These are phyloP conservation scores for Aplysina aerophoba DNA, from an alignment of 37 sponge, comb jelly and placozoan genomes.

Conservation along the genomic window DNA sequence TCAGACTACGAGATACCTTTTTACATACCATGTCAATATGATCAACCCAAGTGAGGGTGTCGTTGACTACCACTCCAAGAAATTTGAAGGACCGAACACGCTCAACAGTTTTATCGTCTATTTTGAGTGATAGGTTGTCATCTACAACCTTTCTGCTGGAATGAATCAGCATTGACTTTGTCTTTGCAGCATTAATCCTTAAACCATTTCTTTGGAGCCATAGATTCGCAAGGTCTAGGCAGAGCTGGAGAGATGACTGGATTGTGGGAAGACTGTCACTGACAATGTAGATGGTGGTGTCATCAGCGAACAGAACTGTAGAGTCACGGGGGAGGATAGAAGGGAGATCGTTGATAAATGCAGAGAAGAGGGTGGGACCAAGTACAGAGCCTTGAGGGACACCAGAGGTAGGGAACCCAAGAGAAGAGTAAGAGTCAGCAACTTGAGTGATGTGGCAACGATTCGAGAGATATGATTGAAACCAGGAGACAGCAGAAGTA, in stretches of 20 bases:
- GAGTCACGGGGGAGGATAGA: not conserved
- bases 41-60: too few relatives aligned
- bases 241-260: slow-evolving; percentile 10
- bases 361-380: slow-evolving; percentile 14
- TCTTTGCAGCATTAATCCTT: not conserved
- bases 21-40: too few relatives aligned
- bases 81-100: too few relatives aligned
- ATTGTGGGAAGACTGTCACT: not conserved
- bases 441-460: not conserved
- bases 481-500: slow-evolving; percentile 1
- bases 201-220: not conserved
- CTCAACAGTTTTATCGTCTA: too few relatives aligned
- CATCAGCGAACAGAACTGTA: slow-evolving; percentile 1
- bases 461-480: slow-evolving; percentile 5
- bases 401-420: slow-evolving; percentile 8
- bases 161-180: slow-evolving; percentile 14
- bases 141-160: too few relatives aligned
- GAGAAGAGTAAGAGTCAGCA: not conserved
- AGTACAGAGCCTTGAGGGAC: slow-evolving; percentile 21
- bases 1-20: too few relatives aligned
- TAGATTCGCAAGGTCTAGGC: not conserved
- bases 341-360: slow-evolving; percentile 18
- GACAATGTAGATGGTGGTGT: slow-evolving; percentile 2
- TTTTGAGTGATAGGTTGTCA: too few relatives aligned
- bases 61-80: too few relatives aligned